Conservation (phyloP, 2,113 vertebrate genomes). For the Petrocephalus zakoni region DNA sequence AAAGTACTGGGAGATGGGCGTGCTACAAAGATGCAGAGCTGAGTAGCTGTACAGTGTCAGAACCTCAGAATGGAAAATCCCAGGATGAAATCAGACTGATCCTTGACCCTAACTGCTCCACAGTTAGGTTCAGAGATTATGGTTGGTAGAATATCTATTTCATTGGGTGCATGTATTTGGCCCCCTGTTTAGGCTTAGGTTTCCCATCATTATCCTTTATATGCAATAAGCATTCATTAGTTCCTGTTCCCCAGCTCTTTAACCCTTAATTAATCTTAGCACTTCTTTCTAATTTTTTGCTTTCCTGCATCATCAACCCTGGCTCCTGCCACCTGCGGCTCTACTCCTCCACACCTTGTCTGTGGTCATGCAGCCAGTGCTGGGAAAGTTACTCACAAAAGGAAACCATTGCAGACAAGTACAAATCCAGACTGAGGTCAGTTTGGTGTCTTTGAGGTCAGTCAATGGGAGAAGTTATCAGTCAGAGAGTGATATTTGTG, state of each 20-base stretch:
- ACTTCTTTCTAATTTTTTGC: background rate
- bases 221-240: background rate
- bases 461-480: background rate
- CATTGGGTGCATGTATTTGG: background rate
- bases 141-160: background rate
- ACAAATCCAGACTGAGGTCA: too few relatives aligned
- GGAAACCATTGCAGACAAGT: too few relatives aligned
- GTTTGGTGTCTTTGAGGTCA: background rate
- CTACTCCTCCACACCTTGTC: background rate
- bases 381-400: too few relatives aligned
- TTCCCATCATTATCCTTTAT: background rate
- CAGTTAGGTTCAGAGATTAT: background rate
- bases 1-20: background rate
- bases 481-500: background rate
- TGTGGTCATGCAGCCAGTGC: background rate
- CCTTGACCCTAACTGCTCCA: background rate
- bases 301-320: background rate
- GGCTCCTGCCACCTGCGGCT: background rate
- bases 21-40: background rate
- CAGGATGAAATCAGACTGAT: background rate
- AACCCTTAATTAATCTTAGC: background rate
- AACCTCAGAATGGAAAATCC: too few relatives aligned
- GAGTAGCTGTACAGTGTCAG: background rate
- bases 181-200: background rate
- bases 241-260: background rate